Conservation (phyloP, 2,888 invertebrate species). For the Melipona beecheii region DNA sequence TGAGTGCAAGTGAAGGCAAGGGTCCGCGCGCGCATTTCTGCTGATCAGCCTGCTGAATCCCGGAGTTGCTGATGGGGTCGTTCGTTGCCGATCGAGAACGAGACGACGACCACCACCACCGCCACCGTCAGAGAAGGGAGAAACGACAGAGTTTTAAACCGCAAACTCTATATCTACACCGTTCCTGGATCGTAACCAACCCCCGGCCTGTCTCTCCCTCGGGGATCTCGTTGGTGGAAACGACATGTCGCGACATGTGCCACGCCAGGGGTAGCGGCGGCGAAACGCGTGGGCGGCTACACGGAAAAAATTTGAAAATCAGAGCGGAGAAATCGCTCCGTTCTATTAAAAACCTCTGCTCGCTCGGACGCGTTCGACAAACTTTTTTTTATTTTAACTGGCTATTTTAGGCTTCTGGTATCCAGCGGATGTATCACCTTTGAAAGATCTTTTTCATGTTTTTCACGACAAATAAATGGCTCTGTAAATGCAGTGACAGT, state of each 20-base stretch:
- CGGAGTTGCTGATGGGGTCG: slow-evolving; percentile 71
- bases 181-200: slow-evolving; percentile 76
- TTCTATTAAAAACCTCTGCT: neutral
- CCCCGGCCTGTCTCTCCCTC: slow-evolving; percentile 60
- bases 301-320: slow-evolving; percentile 65
- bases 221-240: slow-evolving; percentile 70
- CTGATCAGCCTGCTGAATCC: slow-evolving; percentile 82
- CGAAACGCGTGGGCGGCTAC: slow-evolving; percentile 48
- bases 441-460: no score
- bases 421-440: no score
- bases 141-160: slow-evolving; percentile 80
- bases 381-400: no score
- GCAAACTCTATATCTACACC: slow-evolving; percentile 81
- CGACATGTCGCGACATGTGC: slow-evolving; percentile 28
- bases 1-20: slow-evolving; percentile 70
- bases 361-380: no score
- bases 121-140: slow-evolving; percentile 63
- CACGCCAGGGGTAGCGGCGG: slow-evolving; percentile 59
- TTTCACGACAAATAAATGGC: no score
- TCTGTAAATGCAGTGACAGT: no score
- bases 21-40: slow-evolving; percentile 73
- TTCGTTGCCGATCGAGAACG: slow-evolving; percentile 64
- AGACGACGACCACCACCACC: slow-evolving; percentile 33
- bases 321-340: slow-evolving; percentile 19
- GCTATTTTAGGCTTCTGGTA: no score